Evolutionary conservation across 2,113 vertebrate genomes (phyloP), one percentile per base, ranked within the genome.

Genomic region (Anarhynchus alexandrinus): DNA sequence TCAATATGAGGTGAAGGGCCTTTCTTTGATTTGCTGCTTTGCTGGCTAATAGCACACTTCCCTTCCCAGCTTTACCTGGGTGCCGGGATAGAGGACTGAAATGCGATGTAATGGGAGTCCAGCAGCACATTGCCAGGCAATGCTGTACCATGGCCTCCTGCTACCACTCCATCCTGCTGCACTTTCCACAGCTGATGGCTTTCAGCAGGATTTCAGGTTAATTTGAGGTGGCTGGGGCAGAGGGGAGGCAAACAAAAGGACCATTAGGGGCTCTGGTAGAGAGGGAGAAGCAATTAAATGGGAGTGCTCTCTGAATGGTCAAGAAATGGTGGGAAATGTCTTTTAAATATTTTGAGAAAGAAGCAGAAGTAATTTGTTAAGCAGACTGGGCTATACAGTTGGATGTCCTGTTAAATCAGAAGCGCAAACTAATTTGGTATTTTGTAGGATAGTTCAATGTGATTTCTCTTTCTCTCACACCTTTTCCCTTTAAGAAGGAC

Each of bases 341-440:
- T 76, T 15, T 64, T 66, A 65, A 82, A n/a, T 45, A 11, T 23
- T 42, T 65, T 5, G 8, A 55, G 49, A 47, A 71, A 59, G 16
- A 12, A 22, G 25, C 17, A 61, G 64, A 57, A 88, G 40, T 47
- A 66, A 65, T 55, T 74, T 49, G 26, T 43, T 16, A 16, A 66
- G 18, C 29, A 43, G 36, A 3, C 3, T 13, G 20, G 15, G 29
- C 16, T 11, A 0, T 52, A 20, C 6, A 13, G 11, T 0, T 67
- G 32, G 55, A 11, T 14, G 42, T 15, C 10, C 23, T 79, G 17
- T 47, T 36, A 73, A 64, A 67, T 18, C 13, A 40, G 29, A 71
- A 40, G 22, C 32, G 78, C 23, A 27, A 29, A 9, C 8, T 19
- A 34, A 74, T 11, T 18, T 59, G 30, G 11, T 82, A 3, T 2